These are phyloP conservation scores for Colletes collaris DNA, from an alignment of 2,888 invertebrate species.

Conservation along the genomic window DNA sequence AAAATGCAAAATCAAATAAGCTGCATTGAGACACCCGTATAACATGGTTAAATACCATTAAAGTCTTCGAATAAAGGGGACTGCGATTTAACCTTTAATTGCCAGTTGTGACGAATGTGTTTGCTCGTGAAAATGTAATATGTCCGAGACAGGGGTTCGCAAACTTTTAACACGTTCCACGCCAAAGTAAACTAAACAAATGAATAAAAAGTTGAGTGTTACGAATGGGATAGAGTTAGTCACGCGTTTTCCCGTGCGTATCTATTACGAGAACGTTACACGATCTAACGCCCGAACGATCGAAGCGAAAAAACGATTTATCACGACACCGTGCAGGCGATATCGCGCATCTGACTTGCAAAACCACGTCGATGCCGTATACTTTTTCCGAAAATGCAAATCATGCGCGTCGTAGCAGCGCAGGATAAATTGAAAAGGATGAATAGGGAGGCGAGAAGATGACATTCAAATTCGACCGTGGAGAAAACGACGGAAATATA, in stretches of 20 bases:
- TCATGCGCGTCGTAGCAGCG: slow-evolving; percentile 67
- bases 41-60: no score
- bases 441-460: slow-evolving; percentile 70
- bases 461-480: slow-evolving; percentile 79
- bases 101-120: no score
- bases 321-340: slow-evolving; percentile 55
- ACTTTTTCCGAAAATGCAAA: slow-evolving; percentile 77
- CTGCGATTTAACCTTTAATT: no score
- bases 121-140: no score
- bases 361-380: slow-evolving; percentile 47
- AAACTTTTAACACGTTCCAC: no score
- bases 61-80: no score
- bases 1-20: no score
- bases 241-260: slow-evolving; percentile 25
- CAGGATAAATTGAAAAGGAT: slow-evolving; percentile 79
- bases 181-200: no score
- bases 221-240: slow-evolving; percentile 13
- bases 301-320: slow-evolving; percentile 63
- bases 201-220: no score
- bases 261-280: slow-evolving; percentile 58
- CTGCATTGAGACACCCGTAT: no score
- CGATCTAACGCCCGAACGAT: slow-evolving; percentile 50
- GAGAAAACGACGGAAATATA: slow-evolving; percentile 80
- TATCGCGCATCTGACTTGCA: slow-evolving; percentile 62
- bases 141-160: no score